A percentile compares a stretch with the other conserved stretches of the same genome.
These are phyloP conservation scores for Trachelipus rathkii DNA, from an alignment of 1,140 invertebrate genomes.

Conservation along the genomic window DNA sequence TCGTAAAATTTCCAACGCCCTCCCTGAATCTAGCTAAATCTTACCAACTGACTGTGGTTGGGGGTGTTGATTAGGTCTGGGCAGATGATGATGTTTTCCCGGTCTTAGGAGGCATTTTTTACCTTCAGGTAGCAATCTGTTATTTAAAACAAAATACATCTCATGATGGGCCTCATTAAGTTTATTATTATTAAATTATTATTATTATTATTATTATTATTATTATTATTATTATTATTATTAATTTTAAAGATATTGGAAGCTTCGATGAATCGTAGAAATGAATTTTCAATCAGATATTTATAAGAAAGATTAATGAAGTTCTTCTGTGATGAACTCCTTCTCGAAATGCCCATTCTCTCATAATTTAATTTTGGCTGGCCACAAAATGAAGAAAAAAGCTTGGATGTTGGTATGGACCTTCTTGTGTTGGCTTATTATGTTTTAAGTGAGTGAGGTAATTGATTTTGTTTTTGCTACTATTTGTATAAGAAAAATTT, in stretches of 20 bases:
- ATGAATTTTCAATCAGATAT: background rate
- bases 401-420: background rate
- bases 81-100: slow-evolving; percentile 95
- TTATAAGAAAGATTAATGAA: background rate
- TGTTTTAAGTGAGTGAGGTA: background rate
- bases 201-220: too few relatives aligned
- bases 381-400: slow-evolving; percentile 2
- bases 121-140: background rate
- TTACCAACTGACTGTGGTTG: slow-evolving; percentile 92
- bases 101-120: slow-evolving; percentile 61
- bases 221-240: too few relatives aligned
- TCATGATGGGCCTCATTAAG: too few relatives aligned
- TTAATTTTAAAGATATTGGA: background rate
- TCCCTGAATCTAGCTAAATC: slow-evolving; percentile 72
- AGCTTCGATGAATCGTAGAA: background rate
- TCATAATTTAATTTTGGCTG: background rate
- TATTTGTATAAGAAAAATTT: too few relatives aligned
- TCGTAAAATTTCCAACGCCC: slow-evolving; percentile 81
- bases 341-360: background rate
- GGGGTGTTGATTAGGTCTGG: slow-evolving; percentile 98
- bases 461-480: too few relatives aligned
- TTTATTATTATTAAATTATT: too few relatives aligned
- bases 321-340: background rate
- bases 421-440: background rate
- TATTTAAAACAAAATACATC: too few relatives aligned